phyloP scores from a whole-genome alignment of 2,113 vertebrate species.

The Tychaedon coryphoeus region DNA sequence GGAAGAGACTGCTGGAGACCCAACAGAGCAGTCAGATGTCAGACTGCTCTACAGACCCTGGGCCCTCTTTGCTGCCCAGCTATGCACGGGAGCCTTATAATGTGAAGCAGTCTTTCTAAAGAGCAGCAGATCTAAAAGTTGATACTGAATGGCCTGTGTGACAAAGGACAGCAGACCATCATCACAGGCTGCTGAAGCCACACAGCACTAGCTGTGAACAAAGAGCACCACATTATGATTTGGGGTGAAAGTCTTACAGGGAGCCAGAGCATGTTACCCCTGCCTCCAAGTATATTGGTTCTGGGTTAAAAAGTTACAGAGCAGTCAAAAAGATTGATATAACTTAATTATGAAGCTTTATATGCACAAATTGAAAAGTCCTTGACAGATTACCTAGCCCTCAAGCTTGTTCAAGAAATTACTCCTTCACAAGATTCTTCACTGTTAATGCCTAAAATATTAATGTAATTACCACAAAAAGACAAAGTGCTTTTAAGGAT shows the following conservation, averaged over 20 bases:
- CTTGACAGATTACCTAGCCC: background rate
- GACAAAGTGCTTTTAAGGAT: background rate
- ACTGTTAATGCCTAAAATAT: background rate
- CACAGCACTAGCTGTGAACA: background rate
- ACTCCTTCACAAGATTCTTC: background rate
- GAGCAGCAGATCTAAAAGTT: background rate
- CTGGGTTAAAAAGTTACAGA: background rate
- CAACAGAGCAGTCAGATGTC: background rate
- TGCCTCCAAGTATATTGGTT: background rate
- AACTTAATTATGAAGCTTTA: constrained; percentile 19
- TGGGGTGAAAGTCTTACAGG: background rate
- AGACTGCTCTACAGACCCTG: background rate
- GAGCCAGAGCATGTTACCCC: background rate
- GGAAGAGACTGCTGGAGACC: background rate
- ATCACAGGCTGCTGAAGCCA: background rate
- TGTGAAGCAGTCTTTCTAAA: background rate
- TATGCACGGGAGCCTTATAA: background rate
- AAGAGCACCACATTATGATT: background rate
- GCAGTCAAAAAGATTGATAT: background rate
- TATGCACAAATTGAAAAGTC: background rate
- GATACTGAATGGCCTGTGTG: background rate
- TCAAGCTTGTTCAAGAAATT: background rate
- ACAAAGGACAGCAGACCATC: background rate
- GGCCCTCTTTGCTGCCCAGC: background rate
- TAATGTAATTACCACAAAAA: background rate